A percentile compares a stretch with the other conserved stretches of the same genome.
Evolutionary conservation across 2,113 vertebrate species (phyloP).

Genomic region (Stictonetta naevosa): DNA sequence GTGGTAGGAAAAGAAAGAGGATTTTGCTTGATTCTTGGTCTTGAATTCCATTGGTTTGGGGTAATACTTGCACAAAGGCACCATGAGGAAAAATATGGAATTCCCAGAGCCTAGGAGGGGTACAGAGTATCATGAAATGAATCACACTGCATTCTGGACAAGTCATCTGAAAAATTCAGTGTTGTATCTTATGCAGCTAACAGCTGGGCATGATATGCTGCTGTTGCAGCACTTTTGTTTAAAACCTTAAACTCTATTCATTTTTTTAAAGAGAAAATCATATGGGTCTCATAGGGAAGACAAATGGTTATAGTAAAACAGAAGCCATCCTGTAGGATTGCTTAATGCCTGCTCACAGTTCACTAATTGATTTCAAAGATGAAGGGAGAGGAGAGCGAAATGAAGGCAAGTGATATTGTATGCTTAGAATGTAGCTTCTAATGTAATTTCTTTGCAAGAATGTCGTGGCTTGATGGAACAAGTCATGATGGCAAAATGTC

Average conservation of each 20-base stretch:
- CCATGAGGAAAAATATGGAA: background rate
- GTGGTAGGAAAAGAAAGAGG: background rate
- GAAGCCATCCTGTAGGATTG: background rate
- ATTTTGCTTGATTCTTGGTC: background rate
- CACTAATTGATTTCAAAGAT: background rate
- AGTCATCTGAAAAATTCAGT: background rate
- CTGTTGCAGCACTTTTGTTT: background rate
- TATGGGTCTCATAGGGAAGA: background rate
- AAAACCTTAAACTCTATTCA: background rate
- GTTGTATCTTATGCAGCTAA: background rate
- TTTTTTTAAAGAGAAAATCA: background rate
- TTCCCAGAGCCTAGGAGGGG: background rate
- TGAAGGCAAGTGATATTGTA: background rate
- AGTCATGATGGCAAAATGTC: background rate
- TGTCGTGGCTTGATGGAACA: background rate
- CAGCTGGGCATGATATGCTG: background rate
- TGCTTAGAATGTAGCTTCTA: background rate
- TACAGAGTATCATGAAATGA: background rate
- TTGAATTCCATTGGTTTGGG: background rate
- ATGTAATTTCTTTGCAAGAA: background rate
- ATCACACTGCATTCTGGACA: background rate
- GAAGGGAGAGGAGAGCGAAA: background rate
- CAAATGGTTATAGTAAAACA: background rate
- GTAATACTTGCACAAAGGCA: background rate
- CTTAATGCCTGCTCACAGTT: background rate